Evolutionary conservation across 2,113 vertebrate species (phyloP).

Genomic region (Podarcis raffonei): DNA sequence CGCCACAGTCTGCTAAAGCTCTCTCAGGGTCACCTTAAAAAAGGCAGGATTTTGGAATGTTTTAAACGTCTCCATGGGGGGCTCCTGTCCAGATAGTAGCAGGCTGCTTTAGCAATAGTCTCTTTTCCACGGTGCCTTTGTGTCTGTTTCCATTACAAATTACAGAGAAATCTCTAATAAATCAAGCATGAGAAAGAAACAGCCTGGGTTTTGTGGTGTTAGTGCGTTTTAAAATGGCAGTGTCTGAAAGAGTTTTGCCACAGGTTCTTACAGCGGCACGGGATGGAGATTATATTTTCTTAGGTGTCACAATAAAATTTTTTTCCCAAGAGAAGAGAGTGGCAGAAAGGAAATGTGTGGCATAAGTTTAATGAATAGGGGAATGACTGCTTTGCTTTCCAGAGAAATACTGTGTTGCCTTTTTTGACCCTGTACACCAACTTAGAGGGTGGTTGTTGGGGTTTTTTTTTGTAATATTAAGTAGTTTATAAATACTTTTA

Average conservation of each 20-base stretch:
- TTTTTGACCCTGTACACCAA: too few relatives aligned
- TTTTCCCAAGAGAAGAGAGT: fast-evolving
- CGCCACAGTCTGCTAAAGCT: fast-evolving
- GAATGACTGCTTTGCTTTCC: fast-evolving
- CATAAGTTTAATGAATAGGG: fast-evolving
- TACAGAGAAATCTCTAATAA: neutral
- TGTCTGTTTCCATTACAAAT: neutral
- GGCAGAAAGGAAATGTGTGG: neutral
- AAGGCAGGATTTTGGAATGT: neutral
- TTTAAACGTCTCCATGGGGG: neutral
- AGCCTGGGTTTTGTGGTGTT: neutral
- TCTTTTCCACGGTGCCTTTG: neutral
- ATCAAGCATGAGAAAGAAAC: neutral
- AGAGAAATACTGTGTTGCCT: neutral
- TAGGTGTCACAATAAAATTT: neutral
- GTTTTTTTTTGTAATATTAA: too few relatives aligned
- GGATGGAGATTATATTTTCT: neutral
- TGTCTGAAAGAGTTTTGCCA: fast-evolving
- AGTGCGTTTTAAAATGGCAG: neutral
- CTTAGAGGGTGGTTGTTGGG: too few relatives aligned
- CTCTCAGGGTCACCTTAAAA: neutral
- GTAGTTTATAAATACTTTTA: too few relatives aligned
- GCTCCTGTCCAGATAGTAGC: neutral
- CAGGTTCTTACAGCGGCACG: fast-evolving
- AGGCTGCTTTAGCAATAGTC: neutral